Base-by-base conservation (phyloP, 1,140 invertebrate genomes). In the Cotesia typhae region DNA sequence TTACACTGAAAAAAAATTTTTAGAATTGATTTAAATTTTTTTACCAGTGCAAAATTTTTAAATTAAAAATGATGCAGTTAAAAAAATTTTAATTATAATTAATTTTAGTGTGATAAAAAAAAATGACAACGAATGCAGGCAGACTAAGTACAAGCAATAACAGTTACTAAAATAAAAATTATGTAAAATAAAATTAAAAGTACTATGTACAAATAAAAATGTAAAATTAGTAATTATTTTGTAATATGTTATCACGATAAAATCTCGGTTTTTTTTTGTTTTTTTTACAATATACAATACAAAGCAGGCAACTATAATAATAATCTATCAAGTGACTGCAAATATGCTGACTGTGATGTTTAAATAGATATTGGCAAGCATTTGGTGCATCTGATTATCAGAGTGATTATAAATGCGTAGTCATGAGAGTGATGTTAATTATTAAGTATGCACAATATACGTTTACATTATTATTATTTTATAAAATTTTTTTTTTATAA, bases 321-420 rank as follows among this genome's bases (percentile, higher is more conserved):
- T 2, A 59, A 28, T 12, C 36, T 67, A 67, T 41, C 20, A 35
- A 67, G 35, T 38, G 60, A 73, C 28, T 69, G 71, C 66, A 68
- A 9, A 7, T 68, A 66, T 68, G 71, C 66, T 14, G 36, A 61
- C 59, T 53, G 67, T 65, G 67, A 69, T 41, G 51, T 64, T 67
- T 10, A 37, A 10, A 20, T 55, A 55, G 7, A 55, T 59, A 53
- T 67, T 59, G 3, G 57, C 57, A 63, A 38, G 60, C 60, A 63
- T 37, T 38, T 37, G 37, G 36, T 63, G 60, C 36, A 37, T 38
- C 14, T 14, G 14, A 14, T 14, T 14, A 14, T 14, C 14, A 14
- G 14, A 14, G 14, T 10, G 36, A 37, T 55, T 14, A n/a, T 55
- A 55, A 14, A 55, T 59, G 57, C 57, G 20, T 35, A 17, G 20